These are phyloP conservation scores for Carollia perspicillata DNA, from an alignment of 2,113 vertebrate genomes.

Conservation along the genomic window DNA sequence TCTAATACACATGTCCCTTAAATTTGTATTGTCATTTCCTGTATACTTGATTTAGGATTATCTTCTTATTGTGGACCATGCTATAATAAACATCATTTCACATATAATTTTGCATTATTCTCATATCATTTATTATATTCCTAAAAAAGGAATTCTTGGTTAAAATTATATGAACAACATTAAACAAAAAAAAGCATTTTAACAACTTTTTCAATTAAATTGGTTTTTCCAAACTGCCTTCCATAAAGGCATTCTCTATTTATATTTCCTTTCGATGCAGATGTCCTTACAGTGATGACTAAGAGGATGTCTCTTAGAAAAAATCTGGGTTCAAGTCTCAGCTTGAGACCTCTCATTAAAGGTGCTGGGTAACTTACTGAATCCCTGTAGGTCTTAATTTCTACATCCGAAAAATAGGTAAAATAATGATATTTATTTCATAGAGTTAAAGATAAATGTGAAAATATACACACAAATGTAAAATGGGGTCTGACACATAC, in stretches of 20 bases:
- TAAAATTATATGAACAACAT: not conserved
- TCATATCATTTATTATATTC: not conserved
- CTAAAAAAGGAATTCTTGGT: not conserved
- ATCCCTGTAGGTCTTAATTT: not conserved
- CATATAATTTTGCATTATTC: not conserved
- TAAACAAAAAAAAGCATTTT: not conserved
- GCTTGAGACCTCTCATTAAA: not conserved
- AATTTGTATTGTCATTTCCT: not conserved
- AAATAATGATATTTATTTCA: not conserved
- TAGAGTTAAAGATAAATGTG: not conserved
- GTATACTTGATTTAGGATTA: not conserved
- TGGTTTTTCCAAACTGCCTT: not conserved
- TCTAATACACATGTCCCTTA: not conserved
- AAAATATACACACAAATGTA: not conserved
- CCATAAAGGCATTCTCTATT: not conserved
- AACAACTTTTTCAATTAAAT: not conserved
- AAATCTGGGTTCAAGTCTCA: not conserved
- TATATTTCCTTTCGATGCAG: not conserved
- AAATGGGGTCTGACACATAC: not conserved
- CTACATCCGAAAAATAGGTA: not conserved
- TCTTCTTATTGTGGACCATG: not conserved
- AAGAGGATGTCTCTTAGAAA: not conserved
- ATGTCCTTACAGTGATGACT: not conserved
- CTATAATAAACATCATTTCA: not conserved
- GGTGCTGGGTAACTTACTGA: not conserved